Base-by-base conservation (phyloP, 2,888 invertebrate species). In the Macrosiphum euphorbiae region DNA sequence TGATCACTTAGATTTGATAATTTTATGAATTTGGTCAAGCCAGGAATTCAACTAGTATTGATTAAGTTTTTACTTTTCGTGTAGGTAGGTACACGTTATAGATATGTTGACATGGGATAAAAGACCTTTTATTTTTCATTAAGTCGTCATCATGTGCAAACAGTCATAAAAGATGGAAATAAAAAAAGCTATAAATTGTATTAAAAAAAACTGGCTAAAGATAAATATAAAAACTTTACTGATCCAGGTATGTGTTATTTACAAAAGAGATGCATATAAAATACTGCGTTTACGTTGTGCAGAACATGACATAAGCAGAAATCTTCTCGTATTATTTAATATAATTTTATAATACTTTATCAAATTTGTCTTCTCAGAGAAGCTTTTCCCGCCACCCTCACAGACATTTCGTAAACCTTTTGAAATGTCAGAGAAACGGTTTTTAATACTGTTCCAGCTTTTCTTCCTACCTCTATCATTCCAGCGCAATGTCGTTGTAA, bases 341-440 rank as follows among this genome's bases (percentile, higher is more conserved):
- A 89, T 89, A 87, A 93, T 93, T 93, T 58, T 58, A 89, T 93
- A 93, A 89, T 58, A 85, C 84, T 93, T 89, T 93, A 93, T 93
- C 92, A 89, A 89, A 89, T 93, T 93, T 93, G 89, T 89, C 89
- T 89, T 88, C 55, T 78, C 47, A 16, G 84, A 47, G 89, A 84
- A 93, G 86, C 88, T 61, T n/a, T 35, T 58, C 8, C 78, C 52
- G n/a, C 28, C 88, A 8, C 78, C 90, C 50, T 7, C 67, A 20
- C 89, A 55, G 89, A 89, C 89, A 35, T 93, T 78, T 93, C 41
- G 67, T 92, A 88, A 92, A 88, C 88, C 92, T 67, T 92, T 92
- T 92, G 92, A 92, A 67, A 92, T 50, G 92, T 88, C 92, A 67
- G 61, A 41, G 67, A 88, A 88, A 92, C 88, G 50, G 88, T 88